These are phyloP conservation scores for Hydrozoanthus gracilis DNA, from an alignment of 92 coral and sea anemone species.

Conservation along the genomic window DNA sequence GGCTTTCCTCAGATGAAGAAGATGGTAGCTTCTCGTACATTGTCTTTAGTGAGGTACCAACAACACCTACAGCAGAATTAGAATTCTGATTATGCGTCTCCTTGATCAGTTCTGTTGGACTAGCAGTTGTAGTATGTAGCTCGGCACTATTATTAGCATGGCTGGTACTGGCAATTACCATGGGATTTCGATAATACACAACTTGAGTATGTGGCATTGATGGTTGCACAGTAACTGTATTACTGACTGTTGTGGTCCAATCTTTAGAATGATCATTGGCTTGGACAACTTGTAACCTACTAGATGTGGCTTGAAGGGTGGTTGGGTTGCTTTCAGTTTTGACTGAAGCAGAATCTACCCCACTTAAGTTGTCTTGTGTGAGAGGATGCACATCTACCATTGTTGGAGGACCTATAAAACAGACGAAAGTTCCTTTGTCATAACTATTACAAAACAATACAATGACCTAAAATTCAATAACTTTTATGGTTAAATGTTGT, in stretches of 20 bases:
- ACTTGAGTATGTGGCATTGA: conserved; percentile 39
- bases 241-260: conserved; percentile 6
- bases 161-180: conserved; percentile 25
- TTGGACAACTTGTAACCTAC: not conserved
- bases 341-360: conserved; percentile 1
- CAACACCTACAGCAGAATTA: not conserved
- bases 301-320: not conserved
- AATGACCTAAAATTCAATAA: too few species aligned
- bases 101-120: conserved; percentile 24
- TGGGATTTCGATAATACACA: conserved; percentile 22
- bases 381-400: conserved; percentile 38
- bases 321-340: not conserved
- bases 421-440: not conserved
- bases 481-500: too few species aligned
- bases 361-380: not conserved
- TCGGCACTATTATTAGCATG: not conserved
- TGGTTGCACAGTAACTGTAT: conserved; percentile 41
- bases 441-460: too few species aligned
- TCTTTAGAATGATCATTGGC: not conserved
- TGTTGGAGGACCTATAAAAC: conserved; percentile 32
- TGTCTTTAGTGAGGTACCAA: not conserved
- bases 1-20: conserved; percentile 6
- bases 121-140: conserved; percentile 19
- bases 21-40: conserved; percentile 5
- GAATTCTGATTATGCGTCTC: not conserved